A percentile compares a stretch with the other conserved stretches of the same genome.
Evolutionary conservation across 1,140 invertebrate species (phyloP).

Genomic region (Uloborus diversus): DNA sequence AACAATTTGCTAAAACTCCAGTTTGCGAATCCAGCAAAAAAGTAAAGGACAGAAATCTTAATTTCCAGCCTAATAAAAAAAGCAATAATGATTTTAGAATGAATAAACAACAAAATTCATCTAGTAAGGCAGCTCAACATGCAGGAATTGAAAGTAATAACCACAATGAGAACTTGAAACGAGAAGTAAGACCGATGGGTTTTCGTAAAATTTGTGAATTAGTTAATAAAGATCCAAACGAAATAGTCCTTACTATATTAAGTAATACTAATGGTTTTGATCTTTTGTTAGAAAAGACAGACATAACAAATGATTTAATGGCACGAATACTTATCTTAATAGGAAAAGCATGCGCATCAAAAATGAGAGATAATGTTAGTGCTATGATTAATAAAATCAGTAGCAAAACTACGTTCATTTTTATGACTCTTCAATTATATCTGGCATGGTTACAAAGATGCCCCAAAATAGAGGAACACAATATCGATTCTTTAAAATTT

Average conservation of each 20-base stretch:
- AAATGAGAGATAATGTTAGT: background rate
- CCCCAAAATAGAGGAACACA: background rate
- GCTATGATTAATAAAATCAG: background rate
- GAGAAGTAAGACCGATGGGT: background rate
- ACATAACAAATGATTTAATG: background rate
- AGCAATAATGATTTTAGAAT: too few species aligned
- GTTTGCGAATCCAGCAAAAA: too few species aligned
- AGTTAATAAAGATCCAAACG: background rate
- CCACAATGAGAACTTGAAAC: too few species aligned
- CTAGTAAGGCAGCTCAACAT: too few species aligned
- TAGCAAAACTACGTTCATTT: background rate
- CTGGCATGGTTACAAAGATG: background rate
- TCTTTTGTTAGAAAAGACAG: background rate
- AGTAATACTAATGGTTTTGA: background rate
- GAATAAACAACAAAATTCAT: too few species aligned
- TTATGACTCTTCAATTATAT: background rate
- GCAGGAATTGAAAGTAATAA: too few species aligned
- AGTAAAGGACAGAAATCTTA: too few species aligned
- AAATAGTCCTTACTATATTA: background rate
- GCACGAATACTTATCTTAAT: background rate
- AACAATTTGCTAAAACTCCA: too few species aligned
- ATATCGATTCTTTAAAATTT: background rate
- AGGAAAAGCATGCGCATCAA: background rate
- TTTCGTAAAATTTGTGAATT: background rate
- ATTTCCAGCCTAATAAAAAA: too few species aligned